These are phyloP conservation scores for Chorisops tibialis DNA, from an alignment of 2,888 invertebrate species.

Conservation along the genomic window DNA sequence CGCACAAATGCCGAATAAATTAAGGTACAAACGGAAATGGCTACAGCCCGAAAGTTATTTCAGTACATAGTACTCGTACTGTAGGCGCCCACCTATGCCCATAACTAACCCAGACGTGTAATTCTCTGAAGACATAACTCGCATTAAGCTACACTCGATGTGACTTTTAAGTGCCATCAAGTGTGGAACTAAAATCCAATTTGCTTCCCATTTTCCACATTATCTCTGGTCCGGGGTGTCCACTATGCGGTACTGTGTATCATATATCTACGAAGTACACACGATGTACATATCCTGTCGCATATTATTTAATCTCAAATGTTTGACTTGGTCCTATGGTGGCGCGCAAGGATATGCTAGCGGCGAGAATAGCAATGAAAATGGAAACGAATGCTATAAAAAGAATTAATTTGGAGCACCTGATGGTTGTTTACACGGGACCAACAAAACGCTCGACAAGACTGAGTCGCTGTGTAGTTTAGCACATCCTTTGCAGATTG, in stretches of 20 bases:
- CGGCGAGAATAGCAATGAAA: constrained; percentile 13
- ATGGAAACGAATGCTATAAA: constrained; percentile 15
- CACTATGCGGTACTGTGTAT: no score
- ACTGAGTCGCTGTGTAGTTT: not conserved
- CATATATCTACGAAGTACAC: no score
- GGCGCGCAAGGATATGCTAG: not conserved
- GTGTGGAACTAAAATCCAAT: constrained; percentile 18
- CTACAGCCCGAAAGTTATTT: no score
- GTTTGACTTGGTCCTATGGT: not conserved
- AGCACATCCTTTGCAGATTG: no score
- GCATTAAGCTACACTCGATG: constrained; percentile 1
- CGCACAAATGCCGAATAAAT: no score
- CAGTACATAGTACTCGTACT: no score
- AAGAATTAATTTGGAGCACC: constrained; percentile 17
- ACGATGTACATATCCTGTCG: no score
- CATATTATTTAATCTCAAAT: no score
- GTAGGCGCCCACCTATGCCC: no score
- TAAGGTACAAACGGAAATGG: no score
- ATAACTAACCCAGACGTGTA: no score
- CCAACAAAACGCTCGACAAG: not conserved
- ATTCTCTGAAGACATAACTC: not conserved
- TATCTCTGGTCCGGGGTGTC: not conserved
- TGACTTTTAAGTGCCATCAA: constrained; percentile 17
- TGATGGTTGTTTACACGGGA: constrained; percentile 16
- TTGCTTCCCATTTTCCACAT: constrained; percentile 9